These are phyloP conservation scores for Diphyllodes magnificus DNA, from an alignment of 2,113 vertebrate genomes.

Conservation along the genomic window DNA sequence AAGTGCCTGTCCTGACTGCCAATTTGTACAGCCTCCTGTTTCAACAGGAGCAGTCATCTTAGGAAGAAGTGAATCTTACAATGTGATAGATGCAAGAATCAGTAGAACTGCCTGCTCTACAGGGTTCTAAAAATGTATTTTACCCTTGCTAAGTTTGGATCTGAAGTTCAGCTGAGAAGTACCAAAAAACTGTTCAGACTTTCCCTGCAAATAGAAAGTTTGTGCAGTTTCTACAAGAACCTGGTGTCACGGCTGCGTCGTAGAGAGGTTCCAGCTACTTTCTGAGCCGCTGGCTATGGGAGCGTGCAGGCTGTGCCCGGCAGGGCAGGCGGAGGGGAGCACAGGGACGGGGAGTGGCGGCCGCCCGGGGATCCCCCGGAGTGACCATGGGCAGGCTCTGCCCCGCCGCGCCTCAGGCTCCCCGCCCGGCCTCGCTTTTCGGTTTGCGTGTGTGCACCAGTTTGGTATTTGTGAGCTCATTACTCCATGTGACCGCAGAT, in stretches of 20 bases:
- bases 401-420: not conserved
- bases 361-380: conserved; percentile 53
- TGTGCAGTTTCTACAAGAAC: not conserved
- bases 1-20: too few relatives aligned
- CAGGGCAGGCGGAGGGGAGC: not conserved
- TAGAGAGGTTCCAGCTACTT: not conserved
- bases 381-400: not conserved
- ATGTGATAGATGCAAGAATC: not conserved
- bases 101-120: not conserved
- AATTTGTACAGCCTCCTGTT: too few relatives aligned
- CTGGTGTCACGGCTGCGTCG: rapidly evolving
- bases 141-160: not conserved
- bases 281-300: rapidly evolving
- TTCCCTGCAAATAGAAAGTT: not conserved
- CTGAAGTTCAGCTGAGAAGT: not conserved
- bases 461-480: rapidly evolving
- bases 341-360: not conserved
- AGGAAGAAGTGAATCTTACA: not conserved
- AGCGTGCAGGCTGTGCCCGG: rapidly evolving
- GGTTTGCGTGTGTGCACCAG: rapidly evolving
- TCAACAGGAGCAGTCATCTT: too few relatives aligned
- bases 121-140: not conserved
- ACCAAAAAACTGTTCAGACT: not conserved
- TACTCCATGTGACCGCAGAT: rapidly evolving
- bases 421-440: not conserved